Base-by-base conservation (phyloP, 2,113 vertebrate genomes). In the Daphoenositta chrysoptera region DNA sequence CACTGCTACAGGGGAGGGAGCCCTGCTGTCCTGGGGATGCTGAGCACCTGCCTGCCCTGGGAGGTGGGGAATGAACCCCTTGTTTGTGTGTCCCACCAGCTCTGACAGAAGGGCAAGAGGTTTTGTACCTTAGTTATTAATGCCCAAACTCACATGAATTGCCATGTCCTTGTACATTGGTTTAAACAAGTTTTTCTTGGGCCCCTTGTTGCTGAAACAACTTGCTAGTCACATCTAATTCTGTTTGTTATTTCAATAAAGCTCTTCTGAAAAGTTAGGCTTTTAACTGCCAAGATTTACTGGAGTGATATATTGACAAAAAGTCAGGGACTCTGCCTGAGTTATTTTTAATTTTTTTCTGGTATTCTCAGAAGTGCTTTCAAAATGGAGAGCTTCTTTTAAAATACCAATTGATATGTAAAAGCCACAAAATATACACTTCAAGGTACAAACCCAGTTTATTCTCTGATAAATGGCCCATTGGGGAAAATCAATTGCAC, bases 391-490 rank as follows among this genome's bases (percentile, higher is more conserved):
- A 17, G 2, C 24, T 90, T 58, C 45, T 84, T 90, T 85, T 80
- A 80, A 95, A 91, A 93, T 31, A 37, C 30, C 48, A 75, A 58
- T 68, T 86, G 85, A 45, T 83, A 92, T 63, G 87, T 96, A 80
- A 93, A 93, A 94, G 26, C 45, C 58, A 80, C 82, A 93, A 93
- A 97, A 90, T 77, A 96, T 20, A 83, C 33, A 80, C 83, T 78
- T 94, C 51, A 83, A 76, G 28, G 35, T 86, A 48, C n/a, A 86
- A 91, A 88, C 42, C 14, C 44, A 44, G 44, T 85, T 95, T 91
- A 70, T 93, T 77, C 39, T 91, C 64, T 91, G 76, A 96, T 91
- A 93, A 94, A 95, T 73, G 27, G 12, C 44, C 82, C 54, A 88
- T 63, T 80, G 39, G 66, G 75, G 47, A 80, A 95, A 83, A 91